Percentiles rank a stretch among this genome's conserved stretches.
Evolutionary conservation across 1,140 invertebrate genomes (phyloP).

Genomic region (Calycopis cecrops): DNA sequence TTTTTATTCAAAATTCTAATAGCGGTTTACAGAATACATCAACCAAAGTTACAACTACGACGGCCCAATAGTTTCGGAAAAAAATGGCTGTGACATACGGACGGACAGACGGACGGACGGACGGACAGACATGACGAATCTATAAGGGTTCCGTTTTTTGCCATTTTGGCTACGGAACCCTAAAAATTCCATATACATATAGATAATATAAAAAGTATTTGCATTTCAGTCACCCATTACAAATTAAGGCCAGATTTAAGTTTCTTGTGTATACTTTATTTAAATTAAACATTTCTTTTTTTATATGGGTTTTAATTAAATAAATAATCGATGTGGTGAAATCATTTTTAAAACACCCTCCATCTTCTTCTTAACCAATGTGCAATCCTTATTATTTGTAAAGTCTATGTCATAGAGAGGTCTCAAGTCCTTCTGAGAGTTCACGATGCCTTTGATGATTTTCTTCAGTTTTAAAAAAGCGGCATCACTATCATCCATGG

Average conservation of each 20-base stretch:
- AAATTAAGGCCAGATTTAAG: conserved; percentile 15
- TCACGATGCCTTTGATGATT: conserved; percentile 50
- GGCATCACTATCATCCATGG: conserved; percentile 45
- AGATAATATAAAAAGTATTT: too few species aligned
- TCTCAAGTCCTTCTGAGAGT: conserved; percentile 40
- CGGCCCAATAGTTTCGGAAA: too few species aligned
- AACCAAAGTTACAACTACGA: too few species aligned
- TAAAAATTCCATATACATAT: too few species aligned
- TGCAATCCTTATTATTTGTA: conserved; percentile 37
- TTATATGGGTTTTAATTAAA: conserved; percentile 41
- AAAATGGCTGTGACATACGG: too few species aligned
- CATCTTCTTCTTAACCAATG: conserved; percentile 37
- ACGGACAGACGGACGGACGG: too few species aligned
- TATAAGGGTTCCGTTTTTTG: too few species aligned
- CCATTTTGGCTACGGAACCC: too few species aligned
- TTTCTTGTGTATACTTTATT: conserved; percentile 49
- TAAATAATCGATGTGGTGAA: conserved; percentile 51
- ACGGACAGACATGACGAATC: too few species aligned
- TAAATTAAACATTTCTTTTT: conserved; percentile 54
- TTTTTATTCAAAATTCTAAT: too few species aligned
- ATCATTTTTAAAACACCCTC: conserved; percentile 46
- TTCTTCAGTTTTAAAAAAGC: conserved; percentile 49
- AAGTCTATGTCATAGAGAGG: conserved; percentile 63
- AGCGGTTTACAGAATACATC: too few species aligned
- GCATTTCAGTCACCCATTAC: too few species aligned